These are phyloP conservation scores for Drosophila nr. perissopoda DNA, from an alignment of 2,888 invertebrate species.

Conservation along the genomic window DNA sequence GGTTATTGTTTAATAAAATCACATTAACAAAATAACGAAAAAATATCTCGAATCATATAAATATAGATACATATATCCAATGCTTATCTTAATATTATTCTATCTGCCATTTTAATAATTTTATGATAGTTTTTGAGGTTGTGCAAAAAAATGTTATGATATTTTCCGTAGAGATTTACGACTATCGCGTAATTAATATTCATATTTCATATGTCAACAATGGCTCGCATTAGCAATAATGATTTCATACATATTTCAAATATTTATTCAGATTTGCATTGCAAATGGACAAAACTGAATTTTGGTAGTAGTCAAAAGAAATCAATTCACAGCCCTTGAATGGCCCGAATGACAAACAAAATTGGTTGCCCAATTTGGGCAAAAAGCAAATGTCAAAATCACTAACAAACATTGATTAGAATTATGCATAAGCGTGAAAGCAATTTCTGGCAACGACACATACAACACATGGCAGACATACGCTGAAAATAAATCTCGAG, in stretches of 20 bases:
- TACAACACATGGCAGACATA: neutral
- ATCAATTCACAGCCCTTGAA: constrained; percentile 44
- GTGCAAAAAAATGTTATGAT: neutral
- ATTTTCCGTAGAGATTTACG: constrained; percentile 4
- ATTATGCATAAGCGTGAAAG: constrained; percentile 52
- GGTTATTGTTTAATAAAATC: neutral
- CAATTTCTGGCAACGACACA: constrained; percentile 13
- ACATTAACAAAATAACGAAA: neutral
- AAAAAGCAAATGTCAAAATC: constrained; percentile 61
- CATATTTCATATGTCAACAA: constrained; percentile 23
- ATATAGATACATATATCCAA: neutral
- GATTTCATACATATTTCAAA: constrained; percentile 3
- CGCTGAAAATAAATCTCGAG: constrained; percentile 1
- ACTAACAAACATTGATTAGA: constrained; percentile 49
- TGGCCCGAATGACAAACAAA: constrained; percentile 38
- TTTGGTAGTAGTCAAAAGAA: constrained; percentile 19
- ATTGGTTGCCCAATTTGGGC: constrained; percentile 38
- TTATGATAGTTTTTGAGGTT: neutral
- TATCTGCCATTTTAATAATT: neutral
- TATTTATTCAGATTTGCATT: constrained; percentile 40
- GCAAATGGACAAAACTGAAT: constrained; percentile 33
- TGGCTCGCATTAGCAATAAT: constrained; percentile 16
- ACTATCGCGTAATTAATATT: constrained; percentile 13
- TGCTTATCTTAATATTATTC: neutral
- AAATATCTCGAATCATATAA: neutral